A percentile compares a stretch with the other conserved stretches of the same genome.
Evolutionary conservation across 2,113 vertebrate genomes (phyloP).

Genomic region (Hassar affinis): DNA sequence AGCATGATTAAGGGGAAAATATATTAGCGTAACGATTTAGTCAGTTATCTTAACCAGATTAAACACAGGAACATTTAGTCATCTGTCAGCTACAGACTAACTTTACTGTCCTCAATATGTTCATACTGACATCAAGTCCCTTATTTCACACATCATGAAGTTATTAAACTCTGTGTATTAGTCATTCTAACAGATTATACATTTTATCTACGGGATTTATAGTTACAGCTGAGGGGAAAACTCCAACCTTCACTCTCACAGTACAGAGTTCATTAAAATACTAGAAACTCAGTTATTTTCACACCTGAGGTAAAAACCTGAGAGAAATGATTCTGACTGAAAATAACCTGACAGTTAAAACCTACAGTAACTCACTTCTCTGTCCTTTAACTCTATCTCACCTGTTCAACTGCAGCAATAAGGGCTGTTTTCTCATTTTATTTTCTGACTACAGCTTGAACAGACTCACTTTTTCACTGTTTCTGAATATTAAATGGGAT

Average conservation of each 20-base stretch:
- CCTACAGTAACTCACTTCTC: too few relatives aligned
- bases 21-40: background rate
- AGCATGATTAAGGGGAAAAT: background rate
- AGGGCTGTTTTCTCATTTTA: too few relatives aligned
- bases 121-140: background rate
- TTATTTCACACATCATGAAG: background rate
- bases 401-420: too few relatives aligned
- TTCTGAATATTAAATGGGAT: background rate
- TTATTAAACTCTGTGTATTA: background rate
- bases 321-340: background rate
- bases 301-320: background rate
- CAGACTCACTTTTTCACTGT: background rate
- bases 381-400: too few relatives aligned
- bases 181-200: background rate
- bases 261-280: background rate
- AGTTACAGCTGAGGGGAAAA: background rate
- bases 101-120: background rate
- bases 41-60: background rate
- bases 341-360: too few relatives aligned
- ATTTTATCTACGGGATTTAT: background rate
- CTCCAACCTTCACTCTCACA: background rate
- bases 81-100: background rate
- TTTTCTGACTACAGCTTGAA: background rate
- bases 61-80: background rate
- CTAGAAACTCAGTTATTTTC: background rate